Evolutionary conservation across 1,140 invertebrate species (phyloP), one percentile per base, ranked within the genome.

Genomic region (Trichogramma pretiosum): DNA sequence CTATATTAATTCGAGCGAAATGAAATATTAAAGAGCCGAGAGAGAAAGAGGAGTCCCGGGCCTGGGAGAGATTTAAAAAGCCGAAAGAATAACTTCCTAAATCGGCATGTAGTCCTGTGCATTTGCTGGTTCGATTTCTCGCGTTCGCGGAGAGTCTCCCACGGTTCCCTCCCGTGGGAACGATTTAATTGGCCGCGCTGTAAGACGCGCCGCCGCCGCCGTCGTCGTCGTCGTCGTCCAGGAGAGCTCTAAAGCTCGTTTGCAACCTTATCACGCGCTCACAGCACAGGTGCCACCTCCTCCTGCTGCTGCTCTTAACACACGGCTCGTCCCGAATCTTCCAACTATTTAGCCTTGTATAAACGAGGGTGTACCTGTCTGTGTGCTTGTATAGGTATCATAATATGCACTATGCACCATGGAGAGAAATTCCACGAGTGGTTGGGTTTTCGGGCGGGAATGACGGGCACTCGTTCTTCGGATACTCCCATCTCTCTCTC

Each of bases 81-180:
- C n/a, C n/a, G n/a, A n/a, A n/a, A n/a, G n/a, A n/a, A 17, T 39
- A 35, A 62, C 59, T 60, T 63, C 32, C 48, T 63, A 16, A 41
- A 5, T 14, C 19, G 32, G 33, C 48, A 63, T 64, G 52, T 21
- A 22, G 50, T 42, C 62, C 61, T 59, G 58, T 38, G 38, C 43
- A 18, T 32, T 45, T 45, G 23, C 46, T 42, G 52, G 45, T 54
- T 56, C 50, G 36, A 48, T 42, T 64, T 61, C 57, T 61, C 55
- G 56, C 57, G 52, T 62, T 62, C 52, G 50, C 51, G 45, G 50
- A 57, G 56, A 62, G 50, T 60, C 59, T 65, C 63, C 60, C 63
- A 65, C 63, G 62, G 58, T 63, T 37, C 36, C 53, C 52, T 62
- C 60, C 60, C 60, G 59, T 64, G 62, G 59, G 61, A 64, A 64